A percentile compares a stretch with the other conserved stretches of the same genome.
phyloP scores from a whole-genome alignment of 2,113 vertebrate species.

The Centropus unirufus region DNA sequence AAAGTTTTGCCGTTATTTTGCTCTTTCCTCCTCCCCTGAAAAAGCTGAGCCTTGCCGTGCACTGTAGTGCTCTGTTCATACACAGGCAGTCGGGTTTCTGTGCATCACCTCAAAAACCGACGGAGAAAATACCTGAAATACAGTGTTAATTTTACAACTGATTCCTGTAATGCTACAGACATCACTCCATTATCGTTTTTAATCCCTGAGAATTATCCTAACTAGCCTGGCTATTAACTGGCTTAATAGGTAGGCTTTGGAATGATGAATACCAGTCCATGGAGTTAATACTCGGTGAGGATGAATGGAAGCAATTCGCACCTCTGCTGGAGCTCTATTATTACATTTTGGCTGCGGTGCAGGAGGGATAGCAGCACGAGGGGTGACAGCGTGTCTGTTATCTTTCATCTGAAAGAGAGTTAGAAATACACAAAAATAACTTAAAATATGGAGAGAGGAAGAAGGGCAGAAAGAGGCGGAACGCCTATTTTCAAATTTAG shows the following conservation, averaged over 20 bases:
- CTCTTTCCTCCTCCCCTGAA: neutral
- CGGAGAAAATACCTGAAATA: neutral
- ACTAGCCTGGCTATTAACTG: neutral
- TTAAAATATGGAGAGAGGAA: neutral
- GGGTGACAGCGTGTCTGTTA: conserved; percentile 32
- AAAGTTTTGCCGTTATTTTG: neutral
- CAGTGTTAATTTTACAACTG: neutral
- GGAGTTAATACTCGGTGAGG: conserved; percentile 68
- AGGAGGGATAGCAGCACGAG: conserved; percentile 22
- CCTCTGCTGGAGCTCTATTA: conserved; percentile 64
- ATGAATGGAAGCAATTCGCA: conserved; percentile 73
- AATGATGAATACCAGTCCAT: conserved; percentile 61
- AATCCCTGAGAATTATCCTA: neutral
- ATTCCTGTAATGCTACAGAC: neutral
- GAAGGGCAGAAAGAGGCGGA: neutral
- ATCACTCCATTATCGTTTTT: neutral
- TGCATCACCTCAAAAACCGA: neutral
- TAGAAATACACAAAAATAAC: neutral
- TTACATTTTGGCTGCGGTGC: conserved; percentile 51
- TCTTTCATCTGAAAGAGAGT: conserved; percentile 21
- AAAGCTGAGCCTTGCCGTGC: neutral
- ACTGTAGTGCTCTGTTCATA: neutral
- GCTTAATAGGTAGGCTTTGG: conserved; percentile 37
- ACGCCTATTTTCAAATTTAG: neutral
- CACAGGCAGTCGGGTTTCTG: neutral